Base-by-base conservation (phyloP, 2,113 vertebrate species). In the Podarcis cretensis region DNA sequence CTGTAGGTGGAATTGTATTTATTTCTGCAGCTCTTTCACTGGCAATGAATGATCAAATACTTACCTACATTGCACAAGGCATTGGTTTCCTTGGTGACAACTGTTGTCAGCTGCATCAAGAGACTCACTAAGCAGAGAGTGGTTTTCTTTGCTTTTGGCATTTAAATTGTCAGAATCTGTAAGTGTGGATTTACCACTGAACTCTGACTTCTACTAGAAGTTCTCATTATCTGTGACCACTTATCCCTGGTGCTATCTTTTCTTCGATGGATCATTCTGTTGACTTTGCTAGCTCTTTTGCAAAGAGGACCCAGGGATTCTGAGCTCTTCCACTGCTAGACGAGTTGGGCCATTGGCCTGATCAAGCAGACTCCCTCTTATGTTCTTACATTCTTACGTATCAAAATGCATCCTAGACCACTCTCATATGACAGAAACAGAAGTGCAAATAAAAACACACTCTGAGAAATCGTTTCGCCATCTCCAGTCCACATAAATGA, bases 1-100 rank as follows among this genome's bases (percentile, higher is more conserved):
- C 27, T 35, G 37, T 0, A 75, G 63, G 23, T 88, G 84, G 30
- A 90, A 89, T 93, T 59, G 0, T 81, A 10, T 48, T n/a, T 87
- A 68, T 54, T 77, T 65, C 48, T 83, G 1, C n/a, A 5, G 2
- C 76, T 84, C 35, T 85, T 88, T 69, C 63, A 69, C 16, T 54
- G n/a, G 48, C 48, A 79, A 57, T 69, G 63, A 89, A 81, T 85
- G 83, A 59, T 20, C 80, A 86, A 91, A 78, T 18, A 35, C 0
- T 13, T 85, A 69, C 83, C 8, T 68, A 4, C 65, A 89, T 90
- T 90, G 84, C 27, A 4, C 27, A 23, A 84, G 3, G 1, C 84
- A 30, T 85, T 77, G 0, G 21, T 84, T 0, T 4, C 81, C 87
- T 92, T 88, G 86, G 83, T 76, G 54, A 88, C 32, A 91, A 23